Conservation (phyloP, 2,888 invertebrate genomes). For the Agrilus mali region DNA sequence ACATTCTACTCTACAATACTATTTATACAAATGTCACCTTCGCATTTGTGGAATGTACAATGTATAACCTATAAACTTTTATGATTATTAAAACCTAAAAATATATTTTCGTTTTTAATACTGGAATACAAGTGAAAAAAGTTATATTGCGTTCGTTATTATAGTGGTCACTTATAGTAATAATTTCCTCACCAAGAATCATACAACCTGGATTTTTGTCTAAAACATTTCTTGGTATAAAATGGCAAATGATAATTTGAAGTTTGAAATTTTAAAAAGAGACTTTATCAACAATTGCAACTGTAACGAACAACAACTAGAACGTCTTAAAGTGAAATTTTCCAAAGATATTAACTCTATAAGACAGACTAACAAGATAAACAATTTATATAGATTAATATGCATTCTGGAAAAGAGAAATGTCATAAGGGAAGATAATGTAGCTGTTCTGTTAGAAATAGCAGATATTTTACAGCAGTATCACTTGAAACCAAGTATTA, state of each 20-base stretch:
- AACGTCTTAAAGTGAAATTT: slow-evolving; percentile 8
- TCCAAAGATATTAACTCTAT: slow-evolving; percentile 17
- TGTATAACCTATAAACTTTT: too few species aligned
- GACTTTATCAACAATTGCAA: background rate
- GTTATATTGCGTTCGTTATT: too few species aligned
- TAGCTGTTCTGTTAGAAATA: slow-evolving; percentile 14
- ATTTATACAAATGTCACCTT: too few species aligned
- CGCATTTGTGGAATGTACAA: too few species aligned
- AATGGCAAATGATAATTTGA: background rate
- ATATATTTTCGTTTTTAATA: too few species aligned
- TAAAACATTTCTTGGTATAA: background rate
- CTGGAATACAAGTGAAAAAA: too few species aligned
- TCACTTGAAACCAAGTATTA: too few species aligned
- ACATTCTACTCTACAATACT: too few species aligned
- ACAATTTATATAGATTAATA: slow-evolving; percentile 14
- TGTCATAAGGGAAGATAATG: slow-evolving; percentile 14
- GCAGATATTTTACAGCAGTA: slow-evolving; percentile 4
- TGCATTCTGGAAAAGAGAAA: slow-evolving; percentile 21
- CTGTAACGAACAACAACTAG: slow-evolving; percentile 1
- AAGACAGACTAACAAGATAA: slow-evolving; percentile 14
- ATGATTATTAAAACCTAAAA: too few species aligned
- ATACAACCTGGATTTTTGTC: background rate
- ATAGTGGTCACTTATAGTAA: too few species aligned
- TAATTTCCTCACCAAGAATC: too few species aligned
- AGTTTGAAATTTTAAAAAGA: background rate